These are phyloP conservation scores for Vireo altiloquus DNA, from an alignment of 2,113 vertebrate genomes.

Conservation along the genomic window DNA sequence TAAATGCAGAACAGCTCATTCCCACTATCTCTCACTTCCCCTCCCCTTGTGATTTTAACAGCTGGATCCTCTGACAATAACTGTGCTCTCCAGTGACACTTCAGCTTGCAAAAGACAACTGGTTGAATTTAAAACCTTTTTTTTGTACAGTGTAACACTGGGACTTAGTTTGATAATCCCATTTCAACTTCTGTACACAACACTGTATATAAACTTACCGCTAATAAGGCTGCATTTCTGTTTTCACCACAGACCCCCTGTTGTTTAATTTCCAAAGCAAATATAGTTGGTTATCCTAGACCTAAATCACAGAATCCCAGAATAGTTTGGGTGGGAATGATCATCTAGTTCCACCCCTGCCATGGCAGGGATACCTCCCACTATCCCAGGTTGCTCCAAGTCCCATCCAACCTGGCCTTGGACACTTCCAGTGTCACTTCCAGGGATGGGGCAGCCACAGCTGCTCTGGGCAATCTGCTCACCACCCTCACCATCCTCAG, in stretches of 20 bases:
- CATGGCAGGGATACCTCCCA: background rate
- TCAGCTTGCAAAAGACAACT: background rate
- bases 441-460: background rate
- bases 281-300: background rate
- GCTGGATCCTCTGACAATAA: background rate
- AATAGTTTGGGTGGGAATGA: background rate
- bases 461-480: background rate
- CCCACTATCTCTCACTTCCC: background rate
- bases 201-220: background rate
- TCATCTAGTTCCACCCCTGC: background rate
- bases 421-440: background rate
- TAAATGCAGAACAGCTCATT: background rate
- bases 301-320: background rate
- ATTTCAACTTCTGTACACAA: background rate
- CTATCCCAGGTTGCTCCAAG: background rate
- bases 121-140: background rate
- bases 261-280: constrained; percentile 17
- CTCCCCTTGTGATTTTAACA: background rate
- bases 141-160: background rate
- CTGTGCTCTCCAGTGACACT: background rate
- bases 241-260: background rate
- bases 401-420: background rate
- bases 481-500: no score
- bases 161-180: background rate
- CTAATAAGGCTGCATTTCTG: background rate